Percentiles rank a stretch among this genome's conserved stretches.
Evolutionary conservation across 2,888 invertebrate genomes (phyloP).

Genomic region (Brenthis ino): DNA sequence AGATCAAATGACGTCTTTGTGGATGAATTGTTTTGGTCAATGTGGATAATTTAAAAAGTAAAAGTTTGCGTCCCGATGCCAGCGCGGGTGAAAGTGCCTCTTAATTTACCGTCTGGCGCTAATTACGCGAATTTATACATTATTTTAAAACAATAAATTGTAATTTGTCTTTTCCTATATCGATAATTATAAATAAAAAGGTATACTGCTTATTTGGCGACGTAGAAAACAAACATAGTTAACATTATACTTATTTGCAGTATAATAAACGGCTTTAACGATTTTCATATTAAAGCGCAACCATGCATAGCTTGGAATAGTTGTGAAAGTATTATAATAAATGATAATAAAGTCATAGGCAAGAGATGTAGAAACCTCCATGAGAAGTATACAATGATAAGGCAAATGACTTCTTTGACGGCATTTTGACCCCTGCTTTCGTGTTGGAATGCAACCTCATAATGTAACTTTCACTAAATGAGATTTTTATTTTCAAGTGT

Average conservation of each 20-base stretch:
- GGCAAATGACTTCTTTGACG: constrained; percentile 30
- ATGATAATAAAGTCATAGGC: constrained; percentile 9
- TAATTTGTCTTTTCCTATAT: constrained; percentile 8
- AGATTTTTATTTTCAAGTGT: constrained; percentile 23
- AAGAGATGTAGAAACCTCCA: constrained; percentile 7
- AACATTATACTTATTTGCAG: background rate
- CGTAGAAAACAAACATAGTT: no score
- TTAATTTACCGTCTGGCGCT: constrained; percentile 23
- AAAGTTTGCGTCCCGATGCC: constrained; percentile 32
- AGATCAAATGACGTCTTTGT: constrained; percentile 8
- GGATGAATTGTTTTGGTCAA: constrained; percentile 22
- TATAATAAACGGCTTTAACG: background rate
- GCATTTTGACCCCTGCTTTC: constrained; percentile 42
- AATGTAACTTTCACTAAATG: constrained; percentile 44
- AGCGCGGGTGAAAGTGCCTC: constrained; percentile 33
- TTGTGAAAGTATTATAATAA: constrained; percentile 4
- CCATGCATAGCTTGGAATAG: background rate
- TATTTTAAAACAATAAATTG: constrained; percentile 13
- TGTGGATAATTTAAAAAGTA: constrained; percentile 31
- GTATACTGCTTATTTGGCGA: background rate
- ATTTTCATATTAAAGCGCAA: background rate
- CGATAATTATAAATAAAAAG: background rate
- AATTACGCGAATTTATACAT: constrained; percentile 13
- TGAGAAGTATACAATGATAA: constrained; percentile 31
- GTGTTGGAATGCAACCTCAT: constrained; percentile 45